Evolutionary conservation across 2,113 vertebrate genomes (phyloP).

Genomic region (Pelvicachromis taeniatus): DNA sequence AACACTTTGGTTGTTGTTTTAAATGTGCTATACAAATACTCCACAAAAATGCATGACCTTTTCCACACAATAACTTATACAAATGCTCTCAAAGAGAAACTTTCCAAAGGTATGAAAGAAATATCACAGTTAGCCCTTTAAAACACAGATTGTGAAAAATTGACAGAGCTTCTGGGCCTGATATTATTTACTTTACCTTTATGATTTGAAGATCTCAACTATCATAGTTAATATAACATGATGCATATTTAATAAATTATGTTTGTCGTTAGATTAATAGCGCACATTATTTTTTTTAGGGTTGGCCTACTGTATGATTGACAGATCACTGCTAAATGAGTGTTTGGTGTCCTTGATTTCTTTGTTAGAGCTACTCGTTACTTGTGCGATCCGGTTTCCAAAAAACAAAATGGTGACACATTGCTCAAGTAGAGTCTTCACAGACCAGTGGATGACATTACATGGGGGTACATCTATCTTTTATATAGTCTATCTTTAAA

Average conservation of each 20-base stretch:
- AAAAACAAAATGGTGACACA: not conserved
- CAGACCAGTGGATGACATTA: not conserved
- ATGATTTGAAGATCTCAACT: not conserved
- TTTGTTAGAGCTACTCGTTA: not conserved
- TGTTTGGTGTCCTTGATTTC: not conserved
- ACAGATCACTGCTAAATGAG: not conserved
- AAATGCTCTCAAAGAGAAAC: not conserved
- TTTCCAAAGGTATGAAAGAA: not conserved
- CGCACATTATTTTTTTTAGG: not conserved
- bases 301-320: not conserved
- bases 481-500: not conserved
- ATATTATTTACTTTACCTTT: not conserved
- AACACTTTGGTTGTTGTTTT: not conserved
- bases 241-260: not conserved
- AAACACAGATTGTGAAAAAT: not conserved
- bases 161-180: not conserved
- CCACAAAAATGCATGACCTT: too few species aligned
- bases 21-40: not conserved
- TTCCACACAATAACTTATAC: not conserved
- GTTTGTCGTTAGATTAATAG: not conserved
- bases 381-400: not conserved
- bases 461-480: not conserved
- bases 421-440: not conserved
- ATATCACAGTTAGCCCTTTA: not conserved
- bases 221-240: not conserved